Percentiles rank a stretch among this genome's conserved stretches.
Evolutionary conservation across 1,140 invertebrate species (phyloP).

Genomic region (Bombus pascuorum): DNA sequence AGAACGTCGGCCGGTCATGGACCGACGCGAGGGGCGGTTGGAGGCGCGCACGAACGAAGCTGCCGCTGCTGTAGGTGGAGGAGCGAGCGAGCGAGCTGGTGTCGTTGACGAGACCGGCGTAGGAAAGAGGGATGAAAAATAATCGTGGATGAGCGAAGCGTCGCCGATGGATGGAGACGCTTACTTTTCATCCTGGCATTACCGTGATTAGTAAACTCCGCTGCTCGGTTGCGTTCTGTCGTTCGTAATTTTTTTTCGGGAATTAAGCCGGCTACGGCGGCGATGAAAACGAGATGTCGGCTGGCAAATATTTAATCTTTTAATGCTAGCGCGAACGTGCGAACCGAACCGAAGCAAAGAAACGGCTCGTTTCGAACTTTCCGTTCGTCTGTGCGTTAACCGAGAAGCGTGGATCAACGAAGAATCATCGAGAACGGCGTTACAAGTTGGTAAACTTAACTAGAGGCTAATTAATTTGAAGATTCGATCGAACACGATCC

Average conservation of each 20-base stretch:
- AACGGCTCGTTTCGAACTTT: background rate
- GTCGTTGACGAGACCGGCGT: slow-evolving; percentile 48
- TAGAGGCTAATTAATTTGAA: slow-evolving; percentile 9
- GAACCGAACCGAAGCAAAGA: background rate
- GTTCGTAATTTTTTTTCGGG: background rate
- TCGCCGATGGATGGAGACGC: slow-evolving; percentile 50
- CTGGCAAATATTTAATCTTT: slow-evolving; percentile 15
- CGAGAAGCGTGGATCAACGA: background rate
- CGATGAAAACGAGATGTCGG: background rate
- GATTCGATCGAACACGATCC: slow-evolving; percentile 1
- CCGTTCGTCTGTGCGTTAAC: background rate
- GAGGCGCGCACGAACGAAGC: background rate
- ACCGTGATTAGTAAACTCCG: slow-evolving; percentile 62
- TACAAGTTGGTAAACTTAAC: background rate
- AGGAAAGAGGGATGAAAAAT: slow-evolving; percentile 62
- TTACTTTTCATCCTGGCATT: slow-evolving; percentile 41
- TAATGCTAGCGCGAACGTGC: background rate
- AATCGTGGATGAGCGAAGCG: slow-evolving; percentile 71
- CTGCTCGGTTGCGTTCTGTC: slow-evolving; percentile 29
- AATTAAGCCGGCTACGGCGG: background rate
- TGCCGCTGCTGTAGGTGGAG: background rate
- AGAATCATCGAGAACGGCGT: background rate
- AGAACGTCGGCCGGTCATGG: slow-evolving; percentile 55
- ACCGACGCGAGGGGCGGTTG: slow-evolving; percentile 22
- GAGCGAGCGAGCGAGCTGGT: slow-evolving; percentile 1